Base-by-base conservation (phyloP, 1,140 invertebrate species). In the Nephotettix cincticeps region DNA sequence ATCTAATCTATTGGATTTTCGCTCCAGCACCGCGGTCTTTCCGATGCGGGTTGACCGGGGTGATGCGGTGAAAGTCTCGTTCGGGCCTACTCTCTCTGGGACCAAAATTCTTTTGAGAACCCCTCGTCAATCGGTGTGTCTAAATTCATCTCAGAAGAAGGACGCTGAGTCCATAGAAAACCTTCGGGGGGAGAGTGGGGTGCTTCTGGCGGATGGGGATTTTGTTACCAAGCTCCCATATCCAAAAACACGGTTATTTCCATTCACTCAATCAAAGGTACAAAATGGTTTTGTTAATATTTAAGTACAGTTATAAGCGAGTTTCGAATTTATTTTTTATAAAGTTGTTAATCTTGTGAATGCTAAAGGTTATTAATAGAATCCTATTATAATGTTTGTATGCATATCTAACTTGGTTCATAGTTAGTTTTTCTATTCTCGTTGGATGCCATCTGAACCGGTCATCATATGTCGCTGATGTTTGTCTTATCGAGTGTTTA, bases 311-410 rank as follows among this genome's bases (percentile, higher is more conserved):
- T 67, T 67, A 25, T 58, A 43, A 67, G 40, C 30, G 28, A 43
- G 40, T 67, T 61, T 61, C 56, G 56, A 61, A 61, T 61, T 61
- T 61, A 61, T 67, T 67, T 67, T 67, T 67, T 67, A 67, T 67
- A 67, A 67, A 43, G 64, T 67, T 67, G 64, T 67, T 67, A 67
- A 27, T 43, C 40, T 67, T 40, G 32, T 40, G 64, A 43, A 43
- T 67, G 64, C 32, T 40, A 43, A 65, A 65, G 64, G 64, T 67
- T 67, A 67, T 67, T 45, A 67, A 67, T 67, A 67, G 32, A 67
- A 43, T 67, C 40, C 40, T 43, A 67, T 40, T n/a, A 30, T 43
- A 43, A 43, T 40, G 32, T 67, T 40, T 67, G 40, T 67, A 43
- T 25, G 40, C 40, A 43, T 67, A 67, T 67, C 40, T 67, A 27